These are phyloP conservation scores for Halictus quadricinctus DNA, from an alignment of 2,888 invertebrate species.

Conservation along the genomic window DNA sequence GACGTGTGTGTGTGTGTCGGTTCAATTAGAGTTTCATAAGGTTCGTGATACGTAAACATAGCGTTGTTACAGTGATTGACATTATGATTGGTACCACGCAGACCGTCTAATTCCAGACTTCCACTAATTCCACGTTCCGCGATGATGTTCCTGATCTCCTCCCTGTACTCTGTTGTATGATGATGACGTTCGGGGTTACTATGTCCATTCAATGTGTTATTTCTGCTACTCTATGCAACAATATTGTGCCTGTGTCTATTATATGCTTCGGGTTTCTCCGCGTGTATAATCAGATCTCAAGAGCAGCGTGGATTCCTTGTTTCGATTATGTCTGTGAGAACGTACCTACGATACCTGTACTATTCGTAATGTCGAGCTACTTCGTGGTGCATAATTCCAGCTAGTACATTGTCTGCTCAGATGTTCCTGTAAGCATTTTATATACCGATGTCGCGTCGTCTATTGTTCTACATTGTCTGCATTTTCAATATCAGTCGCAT, in stretches of 20 bases:
- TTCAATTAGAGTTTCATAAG: conserved; percentile 1
- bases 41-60: background rate
- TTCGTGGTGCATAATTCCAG: background rate
- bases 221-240: background rate
- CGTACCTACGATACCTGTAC: background rate
- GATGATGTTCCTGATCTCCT: background rate
- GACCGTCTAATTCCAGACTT: background rate
- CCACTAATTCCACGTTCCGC: background rate
- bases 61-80: background rate
- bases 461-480: background rate
- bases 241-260: background rate
- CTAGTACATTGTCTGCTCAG: background rate
- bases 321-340: background rate
- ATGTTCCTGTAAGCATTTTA: background rate
- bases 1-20: background rate
- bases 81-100: background rate
- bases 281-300: background rate
- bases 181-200: background rate
- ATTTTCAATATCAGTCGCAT: background rate
- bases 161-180: background rate
- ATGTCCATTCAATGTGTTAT: background rate
- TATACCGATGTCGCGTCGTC: background rate
- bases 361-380: background rate
- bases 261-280: background rate
- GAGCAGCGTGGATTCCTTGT: background rate